phyloP scores from a whole-genome alignment of 2,113 vertebrate species.

The Mus pahari region DNA sequence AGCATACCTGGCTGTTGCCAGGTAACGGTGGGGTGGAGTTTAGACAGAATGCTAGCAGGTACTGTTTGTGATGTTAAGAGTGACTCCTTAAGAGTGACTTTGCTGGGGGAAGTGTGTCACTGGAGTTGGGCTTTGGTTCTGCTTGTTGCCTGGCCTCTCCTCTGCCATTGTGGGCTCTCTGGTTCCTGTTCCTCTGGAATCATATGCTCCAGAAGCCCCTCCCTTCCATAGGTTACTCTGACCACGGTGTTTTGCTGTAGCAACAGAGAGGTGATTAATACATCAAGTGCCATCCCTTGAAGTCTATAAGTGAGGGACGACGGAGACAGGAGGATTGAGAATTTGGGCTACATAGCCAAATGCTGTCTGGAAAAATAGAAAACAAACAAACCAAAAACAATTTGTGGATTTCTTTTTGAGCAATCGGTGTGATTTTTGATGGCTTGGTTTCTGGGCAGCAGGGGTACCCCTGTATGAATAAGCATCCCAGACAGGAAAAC shows the following conservation, averaged over 20 bases:
- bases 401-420: background rate
- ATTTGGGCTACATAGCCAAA: background rate
- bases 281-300: background rate
- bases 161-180: background rate
- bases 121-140: background rate
- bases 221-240: background rate
- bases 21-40: no score
- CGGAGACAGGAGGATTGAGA: background rate
- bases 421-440: background rate
- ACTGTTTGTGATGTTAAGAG: background rate
- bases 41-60: no score
- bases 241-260: background rate
- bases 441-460: background rate
- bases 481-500: background rate
- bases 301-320: no score
- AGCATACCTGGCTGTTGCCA: no score
- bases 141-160: background rate
- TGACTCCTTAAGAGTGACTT: background rate
- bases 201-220: background rate
- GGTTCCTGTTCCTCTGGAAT: accelerated
- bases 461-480: background rate
- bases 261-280: background rate
- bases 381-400: no score
- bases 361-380: background rate
- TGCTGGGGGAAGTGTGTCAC: background rate